Evolutionary conservation across 2,888 invertebrate species (phyloP), one percentile per base, ranked within the genome.

Genomic region (Platycnemis pennipes): DNA sequence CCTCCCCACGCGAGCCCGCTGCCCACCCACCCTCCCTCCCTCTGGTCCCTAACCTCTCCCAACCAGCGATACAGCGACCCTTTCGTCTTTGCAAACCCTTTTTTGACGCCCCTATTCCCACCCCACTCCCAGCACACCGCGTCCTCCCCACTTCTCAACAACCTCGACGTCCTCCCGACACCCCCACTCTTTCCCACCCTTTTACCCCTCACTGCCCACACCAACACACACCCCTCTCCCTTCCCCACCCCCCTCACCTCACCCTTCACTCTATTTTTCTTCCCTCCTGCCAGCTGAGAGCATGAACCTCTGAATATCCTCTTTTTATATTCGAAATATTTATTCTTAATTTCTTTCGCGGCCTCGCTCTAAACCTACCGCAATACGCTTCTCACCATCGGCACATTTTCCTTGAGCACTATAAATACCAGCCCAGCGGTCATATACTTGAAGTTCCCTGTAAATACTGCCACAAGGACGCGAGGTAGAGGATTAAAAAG

Each of bases 31-130:
- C 31, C 7, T 7, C 13, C 77, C 77, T 26, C n/a, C 77, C 11
- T 77, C 77, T 77, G 77, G 77, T 77, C 31, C 77, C 77, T 77
- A 77, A 77, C 77, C 77, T 77, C 77, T 77, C 77, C 37, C 77
- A 77, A 77, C 77, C 8, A 31, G 77, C 31, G 77, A 77, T 77
- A 77, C 77, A 13, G 77, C 31, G 77, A 77, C 77, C 77, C 77
- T 26, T 77, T 77, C 77, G 77, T 37, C 77, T 77, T 37, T 37
- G 77, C 77, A 26, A 77, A 77, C 77, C 77, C 77, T 77, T 77
- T 77, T 77, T 77, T 77, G 77, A 77, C 77, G 77, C 77, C 77
- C 77, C 77, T 37, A 31, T n/a, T 37, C 37, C 77, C 13, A 4
- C 77, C 37, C 31, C 77, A 11, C 77, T 31, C 69, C 1, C 49